Percentiles rank a stretch among this genome's conserved stretches.
These are phyloP conservation scores for Drosophila mauritiana DNA, from an alignment of 1,140 invertebrate genomes.

Conservation along the genomic window DNA sequence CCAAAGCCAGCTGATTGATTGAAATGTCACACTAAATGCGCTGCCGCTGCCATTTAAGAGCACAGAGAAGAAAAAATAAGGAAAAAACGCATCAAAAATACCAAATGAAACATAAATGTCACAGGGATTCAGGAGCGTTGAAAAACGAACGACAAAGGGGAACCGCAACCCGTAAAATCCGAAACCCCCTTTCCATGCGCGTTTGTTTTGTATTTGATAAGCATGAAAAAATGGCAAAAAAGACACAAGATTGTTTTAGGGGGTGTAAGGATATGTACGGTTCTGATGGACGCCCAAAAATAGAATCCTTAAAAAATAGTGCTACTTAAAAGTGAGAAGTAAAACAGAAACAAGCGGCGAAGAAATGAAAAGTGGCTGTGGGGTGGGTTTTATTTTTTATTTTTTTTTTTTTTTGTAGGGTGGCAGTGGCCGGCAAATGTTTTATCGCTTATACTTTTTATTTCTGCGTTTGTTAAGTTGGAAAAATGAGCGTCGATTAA, in stretches of 20 bases:
- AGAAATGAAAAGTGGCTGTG: conserved; percentile 55
- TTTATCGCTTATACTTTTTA: conserved; percentile 84
- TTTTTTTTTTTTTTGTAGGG: conserved; percentile 10
- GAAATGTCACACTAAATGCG: conserved; percentile 80
- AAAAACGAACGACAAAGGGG: not conserved
- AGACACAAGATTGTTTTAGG: conserved; percentile 61
- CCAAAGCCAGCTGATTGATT: conserved; percentile 73
- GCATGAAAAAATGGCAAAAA: conserved; percentile 72
- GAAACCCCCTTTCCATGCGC: conserved; percentile 53
- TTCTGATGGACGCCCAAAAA: conserved; percentile 49
- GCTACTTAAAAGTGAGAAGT: conserved; percentile 78
- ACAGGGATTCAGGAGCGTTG: conserved; percentile 19
- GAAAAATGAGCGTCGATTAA: conserved; percentile 84
- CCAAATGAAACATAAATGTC: conserved; percentile 82
- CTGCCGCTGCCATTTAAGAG: conserved; percentile 36
- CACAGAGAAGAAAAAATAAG: conserved; percentile 37
- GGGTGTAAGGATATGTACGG: conserved; percentile 4
- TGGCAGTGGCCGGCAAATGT: conserved; percentile 72
- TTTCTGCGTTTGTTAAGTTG: conserved; percentile 78
- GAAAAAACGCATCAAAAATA: conserved; percentile 75
- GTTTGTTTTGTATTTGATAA: conserved; percentile 81
- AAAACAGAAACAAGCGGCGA: conserved; percentile 49
- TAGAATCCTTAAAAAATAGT: conserved; percentile 84
- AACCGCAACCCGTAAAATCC: conserved; percentile 53
- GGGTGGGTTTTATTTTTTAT: conserved; percentile 7